Evolutionary conservation across 2,797 vertebrate species (phyloP).

Genomic region (Poeciliopsis paucimaculata): DNA sequence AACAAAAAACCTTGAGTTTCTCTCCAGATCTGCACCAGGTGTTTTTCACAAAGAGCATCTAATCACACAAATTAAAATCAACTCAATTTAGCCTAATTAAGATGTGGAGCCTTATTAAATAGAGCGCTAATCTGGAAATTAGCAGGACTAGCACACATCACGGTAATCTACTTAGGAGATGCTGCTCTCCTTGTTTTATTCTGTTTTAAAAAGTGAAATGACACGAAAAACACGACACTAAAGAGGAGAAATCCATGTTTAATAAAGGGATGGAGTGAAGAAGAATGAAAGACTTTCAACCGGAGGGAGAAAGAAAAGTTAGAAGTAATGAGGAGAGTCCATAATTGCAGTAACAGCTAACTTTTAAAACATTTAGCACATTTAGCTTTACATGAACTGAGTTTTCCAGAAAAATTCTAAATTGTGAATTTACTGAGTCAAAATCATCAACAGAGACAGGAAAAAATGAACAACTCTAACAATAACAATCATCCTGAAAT

Average conservation of each 20-base stretch:
- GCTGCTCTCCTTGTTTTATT: background rate
- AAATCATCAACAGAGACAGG: background rate
- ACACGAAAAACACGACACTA: slow-evolving; percentile 19
- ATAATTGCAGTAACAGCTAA: background rate
- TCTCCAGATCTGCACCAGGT: background rate
- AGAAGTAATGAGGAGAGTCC: background rate
- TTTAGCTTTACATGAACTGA: background rate
- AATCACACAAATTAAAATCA: slow-evolving; percentile 14
- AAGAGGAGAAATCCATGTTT: slow-evolving; percentile 27
- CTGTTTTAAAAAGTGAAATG: slow-evolving; percentile 5
- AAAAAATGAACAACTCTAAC: background rate
- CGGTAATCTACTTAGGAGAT: background rate
- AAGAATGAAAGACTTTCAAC: background rate
- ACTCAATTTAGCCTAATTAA: slow-evolving; percentile 5
- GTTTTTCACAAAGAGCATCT: background rate
- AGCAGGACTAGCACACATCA: background rate
- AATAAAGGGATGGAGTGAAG: slow-evolving; percentile 2
- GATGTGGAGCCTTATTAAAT: slow-evolving; percentile 10
- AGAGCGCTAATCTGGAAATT: background rate
- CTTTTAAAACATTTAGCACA: background rate
- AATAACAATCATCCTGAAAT: no score
- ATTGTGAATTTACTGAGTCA: no score
- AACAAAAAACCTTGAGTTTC: background rate
- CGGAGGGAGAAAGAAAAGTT: slow-evolving; percentile 11
- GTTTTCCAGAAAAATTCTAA: background rate